phyloP scores from a whole-genome alignment of 92 coral and sea anemone genomes.

The Parazoanthus darwini region DNA sequence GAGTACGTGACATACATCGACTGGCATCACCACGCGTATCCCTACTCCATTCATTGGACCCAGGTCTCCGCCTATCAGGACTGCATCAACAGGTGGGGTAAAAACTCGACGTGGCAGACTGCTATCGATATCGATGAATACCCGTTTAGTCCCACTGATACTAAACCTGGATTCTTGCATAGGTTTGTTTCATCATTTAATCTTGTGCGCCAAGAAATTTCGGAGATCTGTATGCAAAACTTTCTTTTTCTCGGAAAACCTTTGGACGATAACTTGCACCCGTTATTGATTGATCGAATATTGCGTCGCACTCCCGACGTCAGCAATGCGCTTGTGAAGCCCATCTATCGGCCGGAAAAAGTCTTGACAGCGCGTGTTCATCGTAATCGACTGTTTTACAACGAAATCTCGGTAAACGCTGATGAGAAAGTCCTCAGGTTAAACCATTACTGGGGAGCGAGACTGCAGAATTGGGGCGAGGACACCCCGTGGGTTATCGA shows the following conservation, averaged over 20 bases:
- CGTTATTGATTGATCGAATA: conserved; percentile 47
- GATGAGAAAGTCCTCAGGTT: conserved; percentile 13
- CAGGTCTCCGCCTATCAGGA: conserved; percentile 47
- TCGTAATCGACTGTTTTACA: conserved; percentile 11
- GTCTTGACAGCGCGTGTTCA: conserved; percentile 42
- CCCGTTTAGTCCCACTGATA: conserved; percentile 44
- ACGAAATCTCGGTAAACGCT: conserved; percentile 43
- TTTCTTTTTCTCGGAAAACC: conserved; percentile 59
- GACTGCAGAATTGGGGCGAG: conserved; percentile 59
- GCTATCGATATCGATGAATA: conserved; percentile 57
- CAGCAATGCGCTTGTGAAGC: conserved; percentile 46
- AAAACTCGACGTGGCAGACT: conserved; percentile 20
- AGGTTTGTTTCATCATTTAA: conserved; percentile 25
- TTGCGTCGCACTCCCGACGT: conserved; percentile 44
- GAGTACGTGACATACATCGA: conserved; percentile 55
- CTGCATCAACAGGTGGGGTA: conserved; percentile 27
- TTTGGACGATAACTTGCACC: conserved; percentile 33
- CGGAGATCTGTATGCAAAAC: conserved; percentile 44
- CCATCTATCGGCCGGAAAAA: conserved; percentile 41
- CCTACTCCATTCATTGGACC: conserved; percentile 40
- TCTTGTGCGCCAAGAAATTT: conserved; percentile 11
- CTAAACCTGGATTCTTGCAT: conserved; percentile 29
- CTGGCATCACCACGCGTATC: conserved; percentile 43
- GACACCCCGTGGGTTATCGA: conserved; percentile 44
- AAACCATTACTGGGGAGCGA: conserved; percentile 60